phyloP scores from a whole-genome alignment of 2,797 vertebrate species.

The Lepus oiostolus region DNA sequence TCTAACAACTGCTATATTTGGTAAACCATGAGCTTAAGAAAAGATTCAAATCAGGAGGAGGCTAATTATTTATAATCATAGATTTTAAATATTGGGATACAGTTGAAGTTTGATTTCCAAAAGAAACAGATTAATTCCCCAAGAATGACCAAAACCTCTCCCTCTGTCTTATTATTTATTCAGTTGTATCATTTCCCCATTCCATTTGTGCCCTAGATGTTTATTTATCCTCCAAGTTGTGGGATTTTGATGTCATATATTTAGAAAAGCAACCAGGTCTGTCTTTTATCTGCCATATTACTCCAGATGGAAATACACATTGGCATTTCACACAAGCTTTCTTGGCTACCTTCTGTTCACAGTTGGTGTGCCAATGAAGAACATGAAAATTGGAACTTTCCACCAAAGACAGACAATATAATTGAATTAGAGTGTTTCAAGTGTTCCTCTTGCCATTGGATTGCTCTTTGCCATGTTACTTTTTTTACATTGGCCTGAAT shows the following conservation, averaged over 20 bases:
- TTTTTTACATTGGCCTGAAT: conserved; percentile 29
- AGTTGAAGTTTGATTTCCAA: conserved; percentile 44
- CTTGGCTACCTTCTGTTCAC: conserved; percentile 82
- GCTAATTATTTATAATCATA: neutral
- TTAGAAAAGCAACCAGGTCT: conserved; percentile 62
- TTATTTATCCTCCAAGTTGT: conserved; percentile 61
- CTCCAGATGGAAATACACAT: conserved; percentile 84
- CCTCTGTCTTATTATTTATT: conserved; percentile 62
- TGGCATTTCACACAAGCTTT: conserved; percentile 68
- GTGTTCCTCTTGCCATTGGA: conserved; percentile 64
- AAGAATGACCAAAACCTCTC: conserved; percentile 50
- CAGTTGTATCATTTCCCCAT: neutral
- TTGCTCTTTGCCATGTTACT: conserved; percentile 48
- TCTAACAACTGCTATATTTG: conserved; percentile 28
- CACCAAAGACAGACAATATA: conserved; percentile 71
- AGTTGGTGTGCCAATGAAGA: conserved; percentile 79
- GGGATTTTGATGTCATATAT: neutral
- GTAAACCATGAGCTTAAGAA: neutral
- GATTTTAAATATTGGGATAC: conserved; percentile 39
- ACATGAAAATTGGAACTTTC: conserved; percentile 75
- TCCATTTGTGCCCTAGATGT: conserved; percentile 29
- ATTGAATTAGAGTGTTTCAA: conserved; percentile 79
- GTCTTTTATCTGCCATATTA: conserved; percentile 66
- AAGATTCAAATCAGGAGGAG: neutral
- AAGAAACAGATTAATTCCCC: conserved; percentile 21